These are phyloP conservation scores for Lepidothrix coronata DNA, from an alignment of 2,113 vertebrate genomes.

Conservation along the genomic window DNA sequence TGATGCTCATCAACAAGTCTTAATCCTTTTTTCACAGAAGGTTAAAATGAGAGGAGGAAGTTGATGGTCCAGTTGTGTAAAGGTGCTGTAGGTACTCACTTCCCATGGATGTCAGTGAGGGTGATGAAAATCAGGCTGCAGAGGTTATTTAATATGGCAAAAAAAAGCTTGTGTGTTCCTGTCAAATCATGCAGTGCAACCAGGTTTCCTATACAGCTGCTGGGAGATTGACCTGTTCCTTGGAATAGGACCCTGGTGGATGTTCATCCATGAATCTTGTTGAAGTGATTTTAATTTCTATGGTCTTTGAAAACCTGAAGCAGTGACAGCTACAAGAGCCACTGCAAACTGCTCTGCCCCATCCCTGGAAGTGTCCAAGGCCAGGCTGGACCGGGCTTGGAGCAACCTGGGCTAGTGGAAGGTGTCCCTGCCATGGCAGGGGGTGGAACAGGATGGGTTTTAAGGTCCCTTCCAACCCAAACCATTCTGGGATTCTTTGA, in stretches of 20 bases:
- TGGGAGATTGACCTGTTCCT: background rate
- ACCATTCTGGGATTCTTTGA: background rate
- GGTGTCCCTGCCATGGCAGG: background rate
- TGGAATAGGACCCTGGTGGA: background rate
- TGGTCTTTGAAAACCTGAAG: background rate
- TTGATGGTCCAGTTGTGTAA: background rate
- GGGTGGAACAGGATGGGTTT: background rate
- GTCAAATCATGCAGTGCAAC: fast-evolving
- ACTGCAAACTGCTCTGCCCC: background rate
- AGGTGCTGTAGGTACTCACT: background rate
- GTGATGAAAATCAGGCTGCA: background rate
- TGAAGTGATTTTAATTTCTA: background rate
- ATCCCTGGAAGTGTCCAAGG: background rate
- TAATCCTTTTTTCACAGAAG: background rate
- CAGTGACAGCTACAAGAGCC: background rate
- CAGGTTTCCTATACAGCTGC: background rate
- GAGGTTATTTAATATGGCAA: background rate
- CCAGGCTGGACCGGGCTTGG: background rate
- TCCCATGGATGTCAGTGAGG: background rate
- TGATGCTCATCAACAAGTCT: background rate
- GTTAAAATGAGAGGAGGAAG: background rate
- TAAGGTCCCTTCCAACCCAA: background rate
- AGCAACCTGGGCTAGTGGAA: background rate
- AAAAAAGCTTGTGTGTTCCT: background rate
- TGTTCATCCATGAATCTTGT: background rate